Base-by-base conservation (phyloP, 2,888 invertebrate genomes). In the Spialia ferax region DNA sequence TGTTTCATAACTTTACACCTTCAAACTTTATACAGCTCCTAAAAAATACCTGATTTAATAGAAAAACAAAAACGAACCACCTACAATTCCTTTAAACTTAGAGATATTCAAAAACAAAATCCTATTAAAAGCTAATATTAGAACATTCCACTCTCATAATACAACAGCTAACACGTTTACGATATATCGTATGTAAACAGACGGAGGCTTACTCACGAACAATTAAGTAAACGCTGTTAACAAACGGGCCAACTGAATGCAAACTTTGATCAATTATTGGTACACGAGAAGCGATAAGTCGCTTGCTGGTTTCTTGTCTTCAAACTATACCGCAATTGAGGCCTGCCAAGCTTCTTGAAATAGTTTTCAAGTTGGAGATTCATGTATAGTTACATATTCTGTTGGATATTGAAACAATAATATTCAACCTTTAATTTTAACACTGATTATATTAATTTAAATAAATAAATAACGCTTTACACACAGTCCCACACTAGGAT, bases 241-340 rank as follows among this genome's bases (percentile, higher is more conserved):
- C 76, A 75, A 79, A 75, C 76, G 72, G 70, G 70, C 75, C 68
- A 74, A 76, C 74, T 75, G 61, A 70, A 74, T 69, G 73, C 64
- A 71, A 77, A 78, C 77, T 77, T 73, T 67, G 69, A 74, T 74
- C 74, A 73, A 74, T 77, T 74, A 74, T 73, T 71, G 72, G 70
- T 69, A 61, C 70, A 74, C 72, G 66, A 69, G 66, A 61, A 63
- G 35, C 61, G 63, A 69, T 69, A 72, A 71, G 69, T 69, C 64
- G 55, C 62, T 60, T 18, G 26, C 23, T 56, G 50, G 56, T 60
- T 60, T 42, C 32, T 42, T 48, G 65, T 60, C 66, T 29, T 54
- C 60, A 35, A 67, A 67, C 66, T 60, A 50, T 29, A 50, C 66
- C 61, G 66, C 60, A 67, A 67, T 66, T 29, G 52, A 54, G 52